Base-by-base conservation (phyloP, 2,797 vertebrate genomes). In the Gila robusta region DNA sequence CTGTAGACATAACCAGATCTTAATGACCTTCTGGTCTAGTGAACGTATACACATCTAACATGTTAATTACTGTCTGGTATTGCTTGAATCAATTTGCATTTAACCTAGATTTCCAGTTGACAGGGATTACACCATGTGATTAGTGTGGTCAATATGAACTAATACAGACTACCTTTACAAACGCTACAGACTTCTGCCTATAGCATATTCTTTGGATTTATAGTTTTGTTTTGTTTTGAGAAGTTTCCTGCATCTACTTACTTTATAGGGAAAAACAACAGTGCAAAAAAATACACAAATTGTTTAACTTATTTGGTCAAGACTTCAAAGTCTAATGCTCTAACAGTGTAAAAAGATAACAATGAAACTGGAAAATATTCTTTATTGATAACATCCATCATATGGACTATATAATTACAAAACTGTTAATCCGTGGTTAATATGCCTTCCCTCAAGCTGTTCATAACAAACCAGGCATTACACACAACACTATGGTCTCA, bases 1-100 rank as follows among this genome's bases (percentile, higher is more conserved):
- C 82, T 82, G 49, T 89, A 90, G 86, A 90, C 91, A 89, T 71
- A 86, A 86, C 79, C 90, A 88, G 89, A 89, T 93, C 90, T 92
- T 79, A 92, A 91, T 91, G 83, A 87, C 93, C 90, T 94, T 95
- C 94, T 93, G 93, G 89, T 94, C 93, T 86, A 87, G 87, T 93
- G 93, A 92, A 91, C 88, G 62, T 81, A 89, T 80, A 91, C 91
- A 91, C 76, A 89, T 92, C 90, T 91, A 90, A 71, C 80, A 90
- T 82, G 76, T 90, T 92, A 92, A 93, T 94, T 92, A 94, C 90
- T 92, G 94, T 94, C 91, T 94, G 91, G 69, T 91, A 91, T 93
- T 84, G 89, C 92, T 91, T 88, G 80, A 92, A 94, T 93, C 93
- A 91, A 95, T 95, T 95, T 94, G 92, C 93, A 94, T 95, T 93